Evolutionary conservation across 1,140 invertebrate genomes (phyloP).

Genomic region (Lordiphosa clarofinis): DNA sequence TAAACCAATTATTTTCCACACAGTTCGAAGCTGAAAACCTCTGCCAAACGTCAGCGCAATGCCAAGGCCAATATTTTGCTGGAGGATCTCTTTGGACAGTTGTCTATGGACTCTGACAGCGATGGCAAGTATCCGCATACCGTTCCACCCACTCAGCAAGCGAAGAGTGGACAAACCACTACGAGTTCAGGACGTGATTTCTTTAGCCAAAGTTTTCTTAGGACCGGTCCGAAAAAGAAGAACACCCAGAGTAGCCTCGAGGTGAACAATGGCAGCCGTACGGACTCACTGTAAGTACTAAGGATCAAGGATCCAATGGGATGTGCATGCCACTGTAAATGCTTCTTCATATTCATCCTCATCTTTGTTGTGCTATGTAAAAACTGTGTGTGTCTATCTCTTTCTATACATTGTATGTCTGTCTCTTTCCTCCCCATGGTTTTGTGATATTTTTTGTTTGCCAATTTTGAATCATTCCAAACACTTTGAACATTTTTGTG

Average conservation of each 20-base stretch:
- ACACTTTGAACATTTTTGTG: constrained; percentile 57
- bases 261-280: constrained; percentile 68
- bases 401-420: constrained; percentile 29
- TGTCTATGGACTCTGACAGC: constrained; percentile 74
- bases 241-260: constrained; percentile 60
- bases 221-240: constrained; percentile 32
- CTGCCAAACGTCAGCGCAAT: constrained; percentile 66
- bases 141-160: constrained; percentile 67
- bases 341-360: constrained; percentile 41
- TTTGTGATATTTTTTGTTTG: constrained; percentile 59
- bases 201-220: constrained; percentile 51
- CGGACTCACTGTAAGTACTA: constrained; percentile 73
- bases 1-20: constrained; percentile 10
- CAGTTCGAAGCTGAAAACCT: constrained; percentile 77
- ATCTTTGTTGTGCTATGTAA: constrained; percentile 40
- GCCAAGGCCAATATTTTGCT: constrained; percentile 69
- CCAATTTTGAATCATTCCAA: constrained; percentile 59
- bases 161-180: constrained; percentile 46
- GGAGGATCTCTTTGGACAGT: constrained; percentile 76
- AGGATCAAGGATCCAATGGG: constrained; percentile 5
- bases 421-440: constrained; percentile 26
- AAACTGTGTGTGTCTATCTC: constrained; percentile 27
- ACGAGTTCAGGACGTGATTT: constrained; percentile 56
- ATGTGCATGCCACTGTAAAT: constrained; percentile 37
- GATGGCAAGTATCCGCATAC: constrained; percentile 76